These are phyloP conservation scores for Oreochromis tanganicae DNA, from an alignment of 2,113 vertebrate genomes.

Conservation along the genomic window DNA sequence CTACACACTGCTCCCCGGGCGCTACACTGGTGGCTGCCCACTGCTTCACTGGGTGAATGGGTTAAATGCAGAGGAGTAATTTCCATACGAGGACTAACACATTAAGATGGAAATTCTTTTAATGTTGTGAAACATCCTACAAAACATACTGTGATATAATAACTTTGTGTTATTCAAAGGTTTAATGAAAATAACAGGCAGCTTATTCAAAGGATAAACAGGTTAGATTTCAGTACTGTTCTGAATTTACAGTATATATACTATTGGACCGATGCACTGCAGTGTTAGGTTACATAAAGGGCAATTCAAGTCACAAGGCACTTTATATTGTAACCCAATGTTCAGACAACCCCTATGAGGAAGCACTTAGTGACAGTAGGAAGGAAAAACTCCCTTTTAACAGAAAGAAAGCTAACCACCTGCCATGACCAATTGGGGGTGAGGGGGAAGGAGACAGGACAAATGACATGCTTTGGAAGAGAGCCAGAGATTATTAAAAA, in stretches of 20 bases:
- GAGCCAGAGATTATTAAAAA: background rate
- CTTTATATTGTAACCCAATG: background rate
- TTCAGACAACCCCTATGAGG: background rate
- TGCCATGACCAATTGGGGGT: background rate
- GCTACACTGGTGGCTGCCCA: too few species aligned
- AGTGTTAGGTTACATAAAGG: background rate
- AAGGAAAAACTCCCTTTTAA: background rate
- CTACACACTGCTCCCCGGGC: too few species aligned
- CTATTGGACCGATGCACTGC: background rate
- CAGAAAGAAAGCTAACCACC: background rate
- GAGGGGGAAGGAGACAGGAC: background rate
- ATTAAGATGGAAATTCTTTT: fast-evolving
- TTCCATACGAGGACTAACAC: too few species aligned
- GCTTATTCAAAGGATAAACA: background rate
- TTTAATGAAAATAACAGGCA: background rate
- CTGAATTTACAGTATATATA: background rate
- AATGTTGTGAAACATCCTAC: background rate
- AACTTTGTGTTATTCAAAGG: background rate
- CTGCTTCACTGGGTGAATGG: too few species aligned
- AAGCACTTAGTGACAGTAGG: background rate
- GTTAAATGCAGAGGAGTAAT: too few species aligned
- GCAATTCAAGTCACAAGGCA: background rate
- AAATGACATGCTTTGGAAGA: background rate
- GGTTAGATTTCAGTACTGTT: background rate
- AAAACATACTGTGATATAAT: background rate